Conservation (phyloP, 2,797 vertebrate species). For the Sparus aurata region DNA sequence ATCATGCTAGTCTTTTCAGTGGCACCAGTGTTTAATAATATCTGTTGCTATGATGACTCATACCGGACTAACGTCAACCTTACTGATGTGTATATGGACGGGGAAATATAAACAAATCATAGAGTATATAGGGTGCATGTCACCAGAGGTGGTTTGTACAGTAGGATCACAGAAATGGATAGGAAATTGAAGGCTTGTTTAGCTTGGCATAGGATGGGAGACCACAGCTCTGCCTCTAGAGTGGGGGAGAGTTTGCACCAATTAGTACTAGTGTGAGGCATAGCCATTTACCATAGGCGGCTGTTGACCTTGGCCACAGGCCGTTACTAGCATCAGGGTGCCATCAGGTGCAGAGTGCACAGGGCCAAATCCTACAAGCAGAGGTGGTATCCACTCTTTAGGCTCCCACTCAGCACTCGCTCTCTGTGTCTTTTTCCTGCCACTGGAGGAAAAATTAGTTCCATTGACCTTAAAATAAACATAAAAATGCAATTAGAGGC, state of each 20-base stretch:
- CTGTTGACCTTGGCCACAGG: constrained; percentile 82
- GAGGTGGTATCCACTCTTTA: constrained; percentile 50
- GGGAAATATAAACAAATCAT: constrained; percentile 29
- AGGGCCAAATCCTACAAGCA: constrained; percentile 58
- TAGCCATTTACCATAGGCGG: constrained; percentile 70
- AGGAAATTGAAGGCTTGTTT: constrained; percentile 76
- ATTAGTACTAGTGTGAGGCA: constrained; percentile 77
- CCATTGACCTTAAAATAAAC: constrained; percentile 70
- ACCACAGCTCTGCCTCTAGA: constrained; percentile 76
- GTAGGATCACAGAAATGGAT: constrained; percentile 60
- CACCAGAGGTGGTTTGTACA: constrained; percentile 46
- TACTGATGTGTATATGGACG: constrained; percentile 5
- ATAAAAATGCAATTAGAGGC: constrained; percentile 69
- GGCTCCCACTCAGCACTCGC: constrained; percentile 40
- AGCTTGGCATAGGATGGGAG: constrained; percentile 79
- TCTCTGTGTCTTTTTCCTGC: constrained; percentile 53
- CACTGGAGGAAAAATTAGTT: constrained; percentile 54
- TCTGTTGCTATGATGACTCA: not conserved
- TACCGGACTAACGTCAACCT: no score
- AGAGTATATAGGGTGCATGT: constrained; percentile 40
- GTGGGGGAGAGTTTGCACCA: constrained; percentile 75
- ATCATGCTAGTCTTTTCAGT: constrained; percentile 10
- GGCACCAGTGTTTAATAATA: constrained; percentile 4
- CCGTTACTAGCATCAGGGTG: constrained; percentile 74
- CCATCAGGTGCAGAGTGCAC: constrained; percentile 72